phyloP scores from a whole-genome alignment of 2,113 vertebrate species.

The Hypomesus transpacificus region DNA sequence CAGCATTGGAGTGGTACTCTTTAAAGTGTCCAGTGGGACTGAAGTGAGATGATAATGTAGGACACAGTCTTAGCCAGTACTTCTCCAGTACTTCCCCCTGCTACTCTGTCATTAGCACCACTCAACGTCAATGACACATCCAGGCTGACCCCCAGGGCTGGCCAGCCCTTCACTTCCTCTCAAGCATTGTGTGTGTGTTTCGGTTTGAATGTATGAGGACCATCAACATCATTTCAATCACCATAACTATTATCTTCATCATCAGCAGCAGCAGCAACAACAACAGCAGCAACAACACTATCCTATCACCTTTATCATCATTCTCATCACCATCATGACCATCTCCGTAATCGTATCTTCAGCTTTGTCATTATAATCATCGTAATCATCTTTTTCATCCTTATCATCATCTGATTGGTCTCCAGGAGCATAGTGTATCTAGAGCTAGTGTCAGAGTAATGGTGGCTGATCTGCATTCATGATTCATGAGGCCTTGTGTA shows the following conservation, averaged over 20 bases:
- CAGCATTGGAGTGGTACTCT: too few species aligned
- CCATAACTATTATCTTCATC: background rate
- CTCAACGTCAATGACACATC: conserved; percentile 53
- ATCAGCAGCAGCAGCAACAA: background rate
- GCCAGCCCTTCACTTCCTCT: background rate
- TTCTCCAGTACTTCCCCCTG: conserved; percentile 18
- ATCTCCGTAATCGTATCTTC: too few species aligned
- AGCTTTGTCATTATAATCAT: too few species aligned
- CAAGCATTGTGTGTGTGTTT: background rate
- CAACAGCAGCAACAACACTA: too few species aligned
- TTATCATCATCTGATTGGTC: too few species aligned
- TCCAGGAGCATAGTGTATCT: too few species aligned
- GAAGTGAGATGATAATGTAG: conserved; percentile 37
- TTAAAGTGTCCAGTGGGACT: background rate
- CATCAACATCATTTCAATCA: background rate
- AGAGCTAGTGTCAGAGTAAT: too few species aligned
- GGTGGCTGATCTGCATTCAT: too few species aligned
- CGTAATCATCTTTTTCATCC: too few species aligned
- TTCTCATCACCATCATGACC: background rate
- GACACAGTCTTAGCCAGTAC: conserved; percentile 36
- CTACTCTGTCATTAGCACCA: conserved; percentile 47
- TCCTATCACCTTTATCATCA: background rate
- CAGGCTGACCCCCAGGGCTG: conserved; percentile 28
- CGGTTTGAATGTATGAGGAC: background rate
- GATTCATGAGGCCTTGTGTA: too few species aligned